Evolutionary conservation across 1,140 invertebrate species (phyloP).

Genomic region (Ostrea denselamellosa): DNA sequence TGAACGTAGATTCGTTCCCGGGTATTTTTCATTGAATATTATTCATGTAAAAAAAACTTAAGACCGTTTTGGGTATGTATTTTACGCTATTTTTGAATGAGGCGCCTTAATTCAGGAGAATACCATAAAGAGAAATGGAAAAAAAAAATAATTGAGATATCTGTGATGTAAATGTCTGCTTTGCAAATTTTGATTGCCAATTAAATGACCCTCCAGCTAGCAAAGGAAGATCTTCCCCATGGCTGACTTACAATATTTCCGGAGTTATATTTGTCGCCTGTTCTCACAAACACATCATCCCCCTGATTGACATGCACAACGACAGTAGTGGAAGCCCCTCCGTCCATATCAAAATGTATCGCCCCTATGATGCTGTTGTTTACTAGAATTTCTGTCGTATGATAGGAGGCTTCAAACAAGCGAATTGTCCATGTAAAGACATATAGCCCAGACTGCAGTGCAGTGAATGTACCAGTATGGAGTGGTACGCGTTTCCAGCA

Average conservation of each 20-base stretch:
- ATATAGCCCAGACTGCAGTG: neutral
- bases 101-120: too few species aligned
- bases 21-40: too few species aligned
- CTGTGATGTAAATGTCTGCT: too few species aligned
- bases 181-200: too few species aligned
- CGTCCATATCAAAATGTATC: neutral
- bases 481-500: neutral
- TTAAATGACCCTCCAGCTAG: neutral
- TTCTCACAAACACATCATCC: neutral
- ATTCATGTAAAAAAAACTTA: too few species aligned
- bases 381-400: neutral
- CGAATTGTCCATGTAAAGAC: slow-evolving; percentile 33
- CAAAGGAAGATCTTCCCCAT: neutral
- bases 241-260: neutral
- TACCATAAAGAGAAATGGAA: too few species aligned
- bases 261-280: neutral
- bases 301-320: neutral
- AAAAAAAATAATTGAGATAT: too few species aligned
- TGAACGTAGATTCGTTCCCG: too few species aligned
- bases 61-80: too few species aligned
- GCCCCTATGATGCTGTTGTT: neutral
- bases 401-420: neutral
- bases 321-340: neutral
- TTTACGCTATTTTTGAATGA: too few species aligned
- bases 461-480: neutral